Percentiles rank a stretch among this genome's conserved stretches.
phyloP scores from a whole-genome alignment of 2,113 vertebrate genomes.

The Antigone vipio region DNA sequence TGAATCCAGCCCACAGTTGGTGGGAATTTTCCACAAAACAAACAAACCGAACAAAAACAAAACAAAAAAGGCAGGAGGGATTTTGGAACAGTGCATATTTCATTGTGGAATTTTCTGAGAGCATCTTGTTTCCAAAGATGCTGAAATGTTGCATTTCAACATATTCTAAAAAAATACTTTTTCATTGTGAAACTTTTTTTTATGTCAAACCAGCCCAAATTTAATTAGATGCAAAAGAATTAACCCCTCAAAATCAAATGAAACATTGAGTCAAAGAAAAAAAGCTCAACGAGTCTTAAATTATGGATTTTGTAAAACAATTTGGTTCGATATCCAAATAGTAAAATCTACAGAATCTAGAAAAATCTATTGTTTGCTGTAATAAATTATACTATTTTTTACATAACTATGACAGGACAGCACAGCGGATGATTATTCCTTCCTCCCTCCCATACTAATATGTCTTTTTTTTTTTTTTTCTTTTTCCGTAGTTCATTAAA shows the following conservation, averaged over 20 bases:
- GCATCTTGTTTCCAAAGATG: conserved; percentile 28
- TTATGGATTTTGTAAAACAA: not conserved
- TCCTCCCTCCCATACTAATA: not conserved
- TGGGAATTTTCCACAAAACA: conserved; percentile 39
- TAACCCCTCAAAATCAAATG: not conserved
- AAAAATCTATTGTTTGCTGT: not conserved
- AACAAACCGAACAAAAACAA: conserved; percentile 16
- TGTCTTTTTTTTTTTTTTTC: not conserved
- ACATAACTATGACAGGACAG: not conserved
- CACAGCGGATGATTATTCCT: not conserved
- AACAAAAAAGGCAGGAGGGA: conserved; percentile 26
- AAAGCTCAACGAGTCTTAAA: not conserved
- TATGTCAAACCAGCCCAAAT: not conserved
- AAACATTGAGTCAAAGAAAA: not conserved
- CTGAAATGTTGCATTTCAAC: conserved; percentile 55
- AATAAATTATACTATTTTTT: not conserved
- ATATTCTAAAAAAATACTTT: conserved; percentile 10
- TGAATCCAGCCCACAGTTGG: conserved; percentile 4
- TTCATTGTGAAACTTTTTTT: conserved; percentile 29
- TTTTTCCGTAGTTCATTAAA: not conserved
- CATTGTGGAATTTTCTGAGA: conserved; percentile 58
- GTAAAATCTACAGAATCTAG: not conserved
- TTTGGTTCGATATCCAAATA: not conserved
- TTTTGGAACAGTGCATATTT: conserved; percentile 19
- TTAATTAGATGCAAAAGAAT: conserved; percentile 12